A percentile compares a stretch with the other conserved stretches of the same genome.
Conservation (phyloP, 2,113 vertebrate species). For the Glaucomys volans region DNA sequence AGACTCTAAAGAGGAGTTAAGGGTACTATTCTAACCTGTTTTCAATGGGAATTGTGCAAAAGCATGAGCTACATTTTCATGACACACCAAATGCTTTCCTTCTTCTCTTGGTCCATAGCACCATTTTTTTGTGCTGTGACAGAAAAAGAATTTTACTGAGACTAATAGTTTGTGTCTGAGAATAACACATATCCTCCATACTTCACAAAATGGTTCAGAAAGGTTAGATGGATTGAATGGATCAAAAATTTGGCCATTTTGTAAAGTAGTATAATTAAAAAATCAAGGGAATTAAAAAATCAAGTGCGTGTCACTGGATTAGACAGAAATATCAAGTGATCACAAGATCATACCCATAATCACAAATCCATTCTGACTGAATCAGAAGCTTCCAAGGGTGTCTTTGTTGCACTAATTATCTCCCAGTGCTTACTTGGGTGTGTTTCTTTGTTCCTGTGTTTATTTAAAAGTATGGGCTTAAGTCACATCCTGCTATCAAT, state of each 20-base stretch:
- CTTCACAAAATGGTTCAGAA: not conserved
- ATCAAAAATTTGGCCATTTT: not conserved
- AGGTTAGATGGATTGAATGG: not conserved
- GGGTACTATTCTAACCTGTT: not conserved
- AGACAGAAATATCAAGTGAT: not conserved
- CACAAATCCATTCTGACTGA: not conserved
- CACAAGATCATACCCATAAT: not conserved
- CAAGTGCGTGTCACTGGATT: not conserved
- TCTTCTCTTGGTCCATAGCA: not conserved
- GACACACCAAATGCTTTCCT: rapidly evolving
- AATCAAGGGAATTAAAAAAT: not conserved
- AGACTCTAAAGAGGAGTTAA: not conserved
- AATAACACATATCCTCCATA: not conserved
- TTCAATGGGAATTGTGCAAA: not conserved
- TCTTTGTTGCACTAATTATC: not conserved
- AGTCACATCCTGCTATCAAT: conserved; percentile 54
- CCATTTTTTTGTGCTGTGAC: not conserved
- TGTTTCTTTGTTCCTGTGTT: conserved; percentile 73
- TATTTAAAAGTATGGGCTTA: conserved; percentile 47
- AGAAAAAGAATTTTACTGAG: not conserved
- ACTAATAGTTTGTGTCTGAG: not conserved
- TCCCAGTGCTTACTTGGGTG: conserved; percentile 37
- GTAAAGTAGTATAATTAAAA: not conserved
- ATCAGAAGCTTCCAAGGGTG: not conserved
- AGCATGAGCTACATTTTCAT: not conserved